Conservation (phyloP, 1,140 invertebrate genomes). For the Cherax destructor region DNA sequence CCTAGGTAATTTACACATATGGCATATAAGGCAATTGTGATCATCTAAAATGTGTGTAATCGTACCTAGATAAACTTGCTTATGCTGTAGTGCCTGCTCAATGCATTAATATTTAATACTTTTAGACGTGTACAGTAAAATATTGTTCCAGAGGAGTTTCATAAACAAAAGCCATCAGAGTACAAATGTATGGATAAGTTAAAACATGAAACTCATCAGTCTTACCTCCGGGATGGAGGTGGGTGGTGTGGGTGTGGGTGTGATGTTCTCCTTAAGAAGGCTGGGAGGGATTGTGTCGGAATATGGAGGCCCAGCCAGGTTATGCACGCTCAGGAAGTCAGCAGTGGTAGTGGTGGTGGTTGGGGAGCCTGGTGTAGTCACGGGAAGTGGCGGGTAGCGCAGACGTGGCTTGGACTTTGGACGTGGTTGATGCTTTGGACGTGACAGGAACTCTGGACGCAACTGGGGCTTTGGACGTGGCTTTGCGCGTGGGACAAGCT, state of each 20-base stretch:
- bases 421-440: neutral
- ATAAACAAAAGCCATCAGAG: too few species aligned
- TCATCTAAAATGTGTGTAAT: too few species aligned
- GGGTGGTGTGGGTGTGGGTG: neutral
- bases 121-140: too few species aligned
- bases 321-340: conserved; percentile 7
- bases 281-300: conserved; percentile 3
- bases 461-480: neutral
- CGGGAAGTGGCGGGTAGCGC: neutral
- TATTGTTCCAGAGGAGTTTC: too few species aligned
- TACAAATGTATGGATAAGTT: too few species aligned
- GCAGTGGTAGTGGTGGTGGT: neutral
- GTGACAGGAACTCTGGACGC: neutral
- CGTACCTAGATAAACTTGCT: too few species aligned
- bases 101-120: too few species aligned
- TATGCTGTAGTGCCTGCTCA: too few species aligned
- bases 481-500: neutral
- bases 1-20: too few species aligned
- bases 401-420: neutral
- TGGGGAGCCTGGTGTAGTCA: neutral
- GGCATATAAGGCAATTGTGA: too few species aligned
- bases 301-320: conserved; percentile 19
- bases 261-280: neutral
- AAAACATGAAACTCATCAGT: too few species aligned
- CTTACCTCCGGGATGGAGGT: neutral